Evolutionary conservation across 2,888 invertebrate genomes (phyloP).

Genomic region (Megalurothrips usitatus): DNA sequence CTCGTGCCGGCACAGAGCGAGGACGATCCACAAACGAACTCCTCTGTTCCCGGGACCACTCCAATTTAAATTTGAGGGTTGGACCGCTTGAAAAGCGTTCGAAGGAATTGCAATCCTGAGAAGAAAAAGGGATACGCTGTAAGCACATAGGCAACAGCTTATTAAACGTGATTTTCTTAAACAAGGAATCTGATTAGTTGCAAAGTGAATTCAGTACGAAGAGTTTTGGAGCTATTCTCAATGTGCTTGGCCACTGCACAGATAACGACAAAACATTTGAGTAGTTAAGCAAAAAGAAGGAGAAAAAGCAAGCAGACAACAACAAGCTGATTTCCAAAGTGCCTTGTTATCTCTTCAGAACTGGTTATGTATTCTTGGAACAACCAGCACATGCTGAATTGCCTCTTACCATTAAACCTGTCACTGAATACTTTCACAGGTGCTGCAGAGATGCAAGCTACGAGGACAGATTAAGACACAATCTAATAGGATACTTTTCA

Average conservation of each 20-base stretch:
- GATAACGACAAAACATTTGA: neutral
- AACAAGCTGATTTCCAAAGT: neutral
- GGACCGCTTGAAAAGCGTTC: slow-evolving; percentile 76
- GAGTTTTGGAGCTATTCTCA: too few species aligned
- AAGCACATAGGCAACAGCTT: slow-evolving; percentile 4
- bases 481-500: neutral
- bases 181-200: neutral
- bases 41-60: slow-evolving; percentile 73
- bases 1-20: slow-evolving; percentile 47
- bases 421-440: neutral
- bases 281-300: neutral
- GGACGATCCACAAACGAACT: slow-evolving; percentile 64
- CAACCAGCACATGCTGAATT: slow-evolving; percentile 13
- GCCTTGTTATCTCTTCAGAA: neutral
- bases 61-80: slow-evolving; percentile 75
- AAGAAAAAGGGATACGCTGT: slow-evolving; percentile 9
- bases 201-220: too few species aligned
- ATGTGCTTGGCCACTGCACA: too few species aligned
- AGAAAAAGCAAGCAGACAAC: neutral
- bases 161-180: neutral
- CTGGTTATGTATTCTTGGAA: neutral
- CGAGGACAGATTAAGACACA: neutral
- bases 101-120: slow-evolving; percentile 52
- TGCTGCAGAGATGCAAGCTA: slow-evolving; percentile 16
- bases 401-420: slow-evolving; percentile 2